phyloP scores from a whole-genome alignment of 1,140 invertebrate genomes.

The Neocloeon triangulifer region DNA sequence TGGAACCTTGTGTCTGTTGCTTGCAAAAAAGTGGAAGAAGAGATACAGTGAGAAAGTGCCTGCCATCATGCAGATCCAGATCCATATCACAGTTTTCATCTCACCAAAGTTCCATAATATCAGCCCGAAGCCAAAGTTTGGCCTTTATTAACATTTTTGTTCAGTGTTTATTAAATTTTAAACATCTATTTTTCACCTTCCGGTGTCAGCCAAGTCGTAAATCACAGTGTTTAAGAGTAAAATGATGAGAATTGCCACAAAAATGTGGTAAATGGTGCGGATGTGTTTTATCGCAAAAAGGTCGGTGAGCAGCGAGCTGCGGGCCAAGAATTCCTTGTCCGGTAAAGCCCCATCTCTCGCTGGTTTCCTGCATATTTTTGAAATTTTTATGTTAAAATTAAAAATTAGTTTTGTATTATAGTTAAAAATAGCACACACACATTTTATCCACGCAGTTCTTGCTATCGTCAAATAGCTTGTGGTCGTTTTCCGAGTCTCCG shows the following conservation, averaged over 20 bases:
- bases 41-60: slow-evolving; percentile 25
- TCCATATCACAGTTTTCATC: slow-evolving; percentile 22
- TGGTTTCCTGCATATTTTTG: slow-evolving; percentile 10
- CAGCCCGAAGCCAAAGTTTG: slow-evolving; percentile 26
- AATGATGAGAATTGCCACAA: slow-evolving; percentile 52
- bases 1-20: slow-evolving; percentile 11
- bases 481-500: slow-evolving; percentile 9
- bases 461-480: too few species aligned
- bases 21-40: slow-evolving; percentile 28
- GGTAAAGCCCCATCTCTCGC: slow-evolving; percentile 17
- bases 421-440: too few species aligned
- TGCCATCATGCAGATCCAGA: slow-evolving; percentile 29
- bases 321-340: slow-evolving; percentile 38
- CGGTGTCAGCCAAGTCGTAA: slow-evolving; percentile 45
- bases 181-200: slow-evolving; percentile 40
- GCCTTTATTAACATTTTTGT: slow-evolving; percentile 16
- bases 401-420: too few species aligned
- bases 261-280: slow-evolving; percentile 61
- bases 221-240: slow-evolving; percentile 46
- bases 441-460: too few species aligned
- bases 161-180: slow-evolving; percentile 6
- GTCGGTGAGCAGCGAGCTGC: slow-evolving; percentile 54
- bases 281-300: slow-evolving; percentile 59
- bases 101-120: slow-evolving; percentile 28
- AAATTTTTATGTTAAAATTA: too few species aligned